These are phyloP conservation scores for Mystacides longicornis DNA, from an alignment of 2,888 invertebrate species.

Conservation along the genomic window DNA sequence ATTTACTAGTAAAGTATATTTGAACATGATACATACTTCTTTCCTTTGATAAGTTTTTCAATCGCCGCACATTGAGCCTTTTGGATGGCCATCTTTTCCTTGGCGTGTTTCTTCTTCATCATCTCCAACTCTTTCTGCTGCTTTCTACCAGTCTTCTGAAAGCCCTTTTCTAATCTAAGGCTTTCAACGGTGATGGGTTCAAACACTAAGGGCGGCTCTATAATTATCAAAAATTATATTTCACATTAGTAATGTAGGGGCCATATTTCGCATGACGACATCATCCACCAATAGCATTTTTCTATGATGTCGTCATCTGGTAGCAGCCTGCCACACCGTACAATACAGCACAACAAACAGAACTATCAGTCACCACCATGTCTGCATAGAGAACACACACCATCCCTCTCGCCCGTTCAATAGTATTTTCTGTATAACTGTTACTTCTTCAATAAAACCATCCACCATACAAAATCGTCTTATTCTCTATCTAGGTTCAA, in stretches of 20 bases:
- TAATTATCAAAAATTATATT: slow-evolving; percentile 8
- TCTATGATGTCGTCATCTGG: too few relatives aligned
- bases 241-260: not conserved
- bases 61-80: slow-evolving; percentile 86
- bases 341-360: too few relatives aligned
- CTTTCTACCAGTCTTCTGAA: slow-evolving; percentile 86
- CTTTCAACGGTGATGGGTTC: slow-evolving; percentile 87
- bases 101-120: slow-evolving; percentile 85
- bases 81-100: slow-evolving; percentile 85
- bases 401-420: too few relatives aligned
- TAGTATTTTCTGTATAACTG: too few relatives aligned
- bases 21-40: slow-evolving; percentile 56
- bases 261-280: too few relatives aligned
- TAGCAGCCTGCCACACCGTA: too few relatives aligned
- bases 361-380: too few relatives aligned
- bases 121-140: slow-evolving; percentile 93
- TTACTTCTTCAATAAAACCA: too few relatives aligned
- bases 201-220: slow-evolving; percentile 68
- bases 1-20: not conserved
- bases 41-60: slow-evolving; percentile 90
- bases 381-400: too few relatives aligned
- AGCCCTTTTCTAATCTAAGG: slow-evolving; percentile 82
- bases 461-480: too few relatives aligned
- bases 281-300: too few relatives aligned
- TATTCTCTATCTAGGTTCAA: too few relatives aligned